Percentiles rank a stretch among this genome's conserved stretches.
phyloP scores from a whole-genome alignment of 2,113 vertebrate genomes.

The Cinclus cinclus region DNA sequence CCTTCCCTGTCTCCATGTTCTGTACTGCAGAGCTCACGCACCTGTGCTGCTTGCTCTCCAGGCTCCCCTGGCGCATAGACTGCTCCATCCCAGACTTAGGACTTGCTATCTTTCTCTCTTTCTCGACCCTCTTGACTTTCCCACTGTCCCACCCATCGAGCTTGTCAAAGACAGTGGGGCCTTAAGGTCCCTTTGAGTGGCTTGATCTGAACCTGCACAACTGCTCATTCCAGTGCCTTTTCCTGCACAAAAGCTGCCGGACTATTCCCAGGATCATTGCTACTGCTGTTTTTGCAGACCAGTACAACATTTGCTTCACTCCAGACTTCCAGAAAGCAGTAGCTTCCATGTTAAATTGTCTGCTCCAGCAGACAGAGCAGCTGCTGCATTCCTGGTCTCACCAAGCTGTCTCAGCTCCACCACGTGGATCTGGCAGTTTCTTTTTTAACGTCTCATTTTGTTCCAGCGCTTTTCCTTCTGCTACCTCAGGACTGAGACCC shows the following conservation, averaged over 20 bases:
- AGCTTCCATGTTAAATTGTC: conserved; percentile 33
- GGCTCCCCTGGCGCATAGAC: not conserved
- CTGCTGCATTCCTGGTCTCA: conserved; percentile 51
- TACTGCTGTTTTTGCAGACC: conserved; percentile 11
- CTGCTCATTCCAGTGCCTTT: not conserved
- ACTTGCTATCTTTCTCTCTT: not conserved
- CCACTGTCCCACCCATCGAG: not conserved
- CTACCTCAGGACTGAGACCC: not conserved
- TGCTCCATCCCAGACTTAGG: not conserved
- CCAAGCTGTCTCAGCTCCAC: conserved; percentile 26
- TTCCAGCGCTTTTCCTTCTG: conserved; percentile 17
- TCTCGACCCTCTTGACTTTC: not conserved
- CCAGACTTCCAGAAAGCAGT: conserved; percentile 42
- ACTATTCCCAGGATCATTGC: not conserved
- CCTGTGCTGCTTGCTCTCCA: not conserved
- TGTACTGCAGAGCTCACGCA: not conserved
- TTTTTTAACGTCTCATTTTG: not conserved
- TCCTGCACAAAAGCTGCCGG: not conserved
- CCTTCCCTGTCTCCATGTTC: not conserved
- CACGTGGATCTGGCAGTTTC: not conserved
- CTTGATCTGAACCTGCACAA: not conserved
- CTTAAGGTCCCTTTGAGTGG: not conserved
- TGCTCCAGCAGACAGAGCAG: conserved; percentile 37
- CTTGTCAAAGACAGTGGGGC: not conserved
- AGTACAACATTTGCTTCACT: not conserved